These are phyloP conservation scores for Epinotia brunnichana DNA, from an alignment of 2,888 invertebrate genomes.

Conservation along the genomic window DNA sequence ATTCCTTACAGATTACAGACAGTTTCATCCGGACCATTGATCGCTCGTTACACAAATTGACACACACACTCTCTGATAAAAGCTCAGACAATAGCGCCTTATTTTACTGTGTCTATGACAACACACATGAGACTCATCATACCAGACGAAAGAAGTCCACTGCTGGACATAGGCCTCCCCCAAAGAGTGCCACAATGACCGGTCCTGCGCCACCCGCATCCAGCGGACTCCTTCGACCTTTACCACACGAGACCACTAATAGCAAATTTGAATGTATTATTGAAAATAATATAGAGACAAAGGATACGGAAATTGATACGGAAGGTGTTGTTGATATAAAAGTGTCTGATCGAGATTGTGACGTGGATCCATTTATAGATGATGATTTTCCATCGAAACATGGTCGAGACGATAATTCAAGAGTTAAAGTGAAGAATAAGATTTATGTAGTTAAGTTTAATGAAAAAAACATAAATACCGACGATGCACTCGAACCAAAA, in stretches of 20 bases:
- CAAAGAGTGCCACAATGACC: no score
- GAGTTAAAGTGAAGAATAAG: not conserved
- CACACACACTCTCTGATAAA: slow-evolving; percentile 7
- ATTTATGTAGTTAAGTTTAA: not conserved
- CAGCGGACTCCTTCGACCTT: no score
- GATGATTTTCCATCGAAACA: not conserved
- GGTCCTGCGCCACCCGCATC: no score
- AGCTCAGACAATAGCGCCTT: not conserved
- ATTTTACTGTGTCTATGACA: not conserved
- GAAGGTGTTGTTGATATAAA: not conserved
- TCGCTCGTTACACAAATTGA: not conserved
- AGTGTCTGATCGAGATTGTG: slow-evolving; percentile 12
- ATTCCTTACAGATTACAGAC: slow-evolving; percentile 23
- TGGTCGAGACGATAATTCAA: not conserved
- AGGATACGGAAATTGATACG: not conserved
- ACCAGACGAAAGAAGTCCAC: no score
- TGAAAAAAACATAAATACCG: not conserved
- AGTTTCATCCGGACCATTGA: slow-evolving; percentile 14
- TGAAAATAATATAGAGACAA: not conserved
- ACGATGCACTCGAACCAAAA: not conserved
- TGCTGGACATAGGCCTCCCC: no score
- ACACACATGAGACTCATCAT: not conserved
- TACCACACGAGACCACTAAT: not conserved
- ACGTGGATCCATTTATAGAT: not conserved
- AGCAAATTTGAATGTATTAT: not conserved